These are phyloP conservation scores for Mirza zaza DNA, from an alignment of 2,113 vertebrate genomes.

Conservation along the genomic window DNA sequence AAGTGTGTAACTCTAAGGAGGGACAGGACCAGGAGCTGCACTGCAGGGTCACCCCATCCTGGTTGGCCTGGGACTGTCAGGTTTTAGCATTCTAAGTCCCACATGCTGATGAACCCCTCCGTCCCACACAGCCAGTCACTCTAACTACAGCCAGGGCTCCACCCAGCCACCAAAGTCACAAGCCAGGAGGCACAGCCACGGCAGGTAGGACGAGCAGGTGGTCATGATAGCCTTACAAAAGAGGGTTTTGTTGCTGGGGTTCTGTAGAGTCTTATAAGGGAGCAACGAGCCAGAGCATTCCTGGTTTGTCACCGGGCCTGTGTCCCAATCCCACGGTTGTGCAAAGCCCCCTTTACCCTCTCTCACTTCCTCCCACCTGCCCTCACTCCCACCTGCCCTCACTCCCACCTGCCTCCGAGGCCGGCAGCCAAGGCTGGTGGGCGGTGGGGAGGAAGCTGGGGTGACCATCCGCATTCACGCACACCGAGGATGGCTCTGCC, in stretches of 20 bases:
- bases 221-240: not conserved
- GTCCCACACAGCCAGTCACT: not conserved
- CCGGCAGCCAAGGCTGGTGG: not conserved
- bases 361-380: no score
- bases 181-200: not conserved
- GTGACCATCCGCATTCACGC: no score
- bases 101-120: not conserved
- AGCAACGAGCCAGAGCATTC: not conserved
- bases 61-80: not conserved
- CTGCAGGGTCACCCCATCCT: not conserved
- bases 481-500: not conserved
- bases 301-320: not conserved
- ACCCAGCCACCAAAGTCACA: not conserved
- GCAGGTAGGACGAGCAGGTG: not conserved
- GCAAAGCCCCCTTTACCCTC: not conserved
- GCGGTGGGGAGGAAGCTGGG: not conserved
- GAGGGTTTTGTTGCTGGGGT: not conserved
- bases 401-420: not conserved
- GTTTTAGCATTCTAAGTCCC: not conserved
- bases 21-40: not conserved
- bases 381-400: not conserved
- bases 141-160: not conserved
- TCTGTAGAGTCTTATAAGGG: not conserved
- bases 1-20: not conserved
- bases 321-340: not conserved